A percentile compares a stretch with the other conserved stretches of the same genome.
Evolutionary conservation across 2,113 vertebrate species (phyloP).

Genomic region (Sciurus niger): DNA sequence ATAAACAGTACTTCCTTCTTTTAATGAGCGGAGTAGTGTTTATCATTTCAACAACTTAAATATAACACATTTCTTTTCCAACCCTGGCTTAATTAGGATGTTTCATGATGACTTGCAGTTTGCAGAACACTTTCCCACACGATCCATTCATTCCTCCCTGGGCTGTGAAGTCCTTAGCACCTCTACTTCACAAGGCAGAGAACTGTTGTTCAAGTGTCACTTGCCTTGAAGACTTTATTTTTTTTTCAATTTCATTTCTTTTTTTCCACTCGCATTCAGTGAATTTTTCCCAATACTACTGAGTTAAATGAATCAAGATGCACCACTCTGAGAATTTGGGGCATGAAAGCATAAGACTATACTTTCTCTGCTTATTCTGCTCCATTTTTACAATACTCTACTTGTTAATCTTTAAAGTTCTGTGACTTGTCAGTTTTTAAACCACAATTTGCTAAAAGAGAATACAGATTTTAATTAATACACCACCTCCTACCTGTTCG

Average conservation of each 20-base stretch:
- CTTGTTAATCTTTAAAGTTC: not conserved
- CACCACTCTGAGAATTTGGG: not conserved
- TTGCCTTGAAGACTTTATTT: not conserved
- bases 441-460: slow-evolving; percentile 32
- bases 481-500: not conserved
- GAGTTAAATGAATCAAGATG: not conserved
- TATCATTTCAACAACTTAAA: slow-evolving; percentile 53
- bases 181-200: not conserved
- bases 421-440: slow-evolving; percentile 42
- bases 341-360: not conserved
- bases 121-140: not conserved
- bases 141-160: not conserved
- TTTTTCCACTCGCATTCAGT: not conserved
- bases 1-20: slow-evolving; percentile 57
- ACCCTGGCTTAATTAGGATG: not conserved
- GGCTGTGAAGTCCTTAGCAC: not conserved
- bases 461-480: not conserved
- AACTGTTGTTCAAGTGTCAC: not conserved
- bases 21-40: not conserved
- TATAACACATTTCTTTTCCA: not conserved
- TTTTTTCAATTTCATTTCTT: not conserved
- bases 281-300: not conserved
- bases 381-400: not conserved
- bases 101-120: not conserved
- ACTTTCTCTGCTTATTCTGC: not conserved